Evolutionary conservation across 2,113 vertebrate genomes (phyloP).

Genomic region (Rhagologus leucostigma): DNA sequence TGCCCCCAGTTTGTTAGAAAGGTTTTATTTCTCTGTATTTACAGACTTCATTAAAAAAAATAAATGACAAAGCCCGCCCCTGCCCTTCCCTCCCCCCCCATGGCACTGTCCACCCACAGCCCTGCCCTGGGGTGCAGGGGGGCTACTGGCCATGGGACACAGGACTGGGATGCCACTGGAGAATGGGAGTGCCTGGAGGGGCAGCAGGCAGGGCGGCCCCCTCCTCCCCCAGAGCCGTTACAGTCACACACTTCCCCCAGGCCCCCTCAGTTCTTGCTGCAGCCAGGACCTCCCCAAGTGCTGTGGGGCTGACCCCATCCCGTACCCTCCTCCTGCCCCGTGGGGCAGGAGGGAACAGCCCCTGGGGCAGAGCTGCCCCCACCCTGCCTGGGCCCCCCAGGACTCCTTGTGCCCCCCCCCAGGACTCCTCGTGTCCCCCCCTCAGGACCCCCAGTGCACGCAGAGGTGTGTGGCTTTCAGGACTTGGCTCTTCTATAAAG

Average conservation of each 20-base stretch:
- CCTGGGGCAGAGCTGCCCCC: background rate
- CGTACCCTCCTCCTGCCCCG: background rate
- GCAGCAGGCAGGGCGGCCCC: background rate
- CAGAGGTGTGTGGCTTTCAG: background rate
- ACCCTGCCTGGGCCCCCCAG: background rate
- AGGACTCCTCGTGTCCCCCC: background rate
- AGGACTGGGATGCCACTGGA: background rate
- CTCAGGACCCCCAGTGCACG: background rate
- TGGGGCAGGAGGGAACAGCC: background rate
- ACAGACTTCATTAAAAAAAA: background rate
- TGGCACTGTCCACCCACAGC: background rate
- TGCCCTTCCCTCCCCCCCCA: too few species aligned
- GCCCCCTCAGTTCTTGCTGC: background rate
- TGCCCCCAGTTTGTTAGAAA: background rate
- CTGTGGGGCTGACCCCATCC: background rate
- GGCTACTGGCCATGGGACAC: background rate
- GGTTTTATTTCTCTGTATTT: conserved; percentile 47
- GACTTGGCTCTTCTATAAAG: background rate
- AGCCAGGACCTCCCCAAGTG: fast-evolving
- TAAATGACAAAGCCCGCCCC: background rate
- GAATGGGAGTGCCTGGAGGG: background rate
- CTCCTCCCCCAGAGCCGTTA: background rate
- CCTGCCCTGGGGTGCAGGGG: background rate
- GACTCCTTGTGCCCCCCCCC: too few species aligned
- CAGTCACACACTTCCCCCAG: background rate